Evolutionary conservation across 2,888 invertebrate genomes (phyloP).

Genomic region (Strigamia crassipes): DNA sequence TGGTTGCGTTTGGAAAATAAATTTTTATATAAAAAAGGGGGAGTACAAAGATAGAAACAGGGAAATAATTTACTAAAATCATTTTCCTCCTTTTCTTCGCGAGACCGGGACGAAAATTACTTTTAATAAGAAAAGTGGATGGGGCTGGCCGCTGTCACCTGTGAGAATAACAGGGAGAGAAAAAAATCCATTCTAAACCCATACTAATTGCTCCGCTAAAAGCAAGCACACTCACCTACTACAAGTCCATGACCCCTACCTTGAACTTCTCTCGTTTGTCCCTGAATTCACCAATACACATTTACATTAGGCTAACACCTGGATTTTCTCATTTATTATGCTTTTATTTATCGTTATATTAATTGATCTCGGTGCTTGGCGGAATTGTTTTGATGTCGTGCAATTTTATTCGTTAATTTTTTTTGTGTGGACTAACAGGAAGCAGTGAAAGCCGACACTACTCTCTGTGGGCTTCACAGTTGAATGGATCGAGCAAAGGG

Average conservation of each 20-base stretch:
- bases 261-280: slow-evolving; percentile 29
- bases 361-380: no score
- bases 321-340: no score
- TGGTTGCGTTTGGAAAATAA: background rate
- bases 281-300: slow-evolving; percentile 27
- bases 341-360: no score
- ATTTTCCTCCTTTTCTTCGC: slow-evolving; percentile 42
- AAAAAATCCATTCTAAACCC: slow-evolving; percentile 35
- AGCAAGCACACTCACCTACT: slow-evolving; percentile 40
- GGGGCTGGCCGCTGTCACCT: slow-evolving; percentile 38
- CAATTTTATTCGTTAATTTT: background rate
- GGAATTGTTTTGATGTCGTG: no score
- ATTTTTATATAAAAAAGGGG: slow-evolving; percentile 29
- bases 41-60: slow-evolving; percentile 4
- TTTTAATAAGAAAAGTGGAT: slow-evolving; percentile 36
- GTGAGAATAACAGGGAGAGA: slow-evolving; percentile 19
- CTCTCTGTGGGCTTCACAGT: background rate
- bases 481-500: background rate
- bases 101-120: slow-evolving; percentile 39
- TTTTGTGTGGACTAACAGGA: background rate
- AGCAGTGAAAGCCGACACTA: background rate
- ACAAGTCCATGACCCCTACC: slow-evolving; percentile 33
- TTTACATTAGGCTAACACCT: background rate
- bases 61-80: slow-evolving; percentile 40
- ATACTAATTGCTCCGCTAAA: slow-evolving; percentile 38